Evolutionary conservation across 2,797 vertebrate species (phyloP), one percentile per base, ranked within the genome.

Genomic region (Cyprinodon diabolis): DNA sequence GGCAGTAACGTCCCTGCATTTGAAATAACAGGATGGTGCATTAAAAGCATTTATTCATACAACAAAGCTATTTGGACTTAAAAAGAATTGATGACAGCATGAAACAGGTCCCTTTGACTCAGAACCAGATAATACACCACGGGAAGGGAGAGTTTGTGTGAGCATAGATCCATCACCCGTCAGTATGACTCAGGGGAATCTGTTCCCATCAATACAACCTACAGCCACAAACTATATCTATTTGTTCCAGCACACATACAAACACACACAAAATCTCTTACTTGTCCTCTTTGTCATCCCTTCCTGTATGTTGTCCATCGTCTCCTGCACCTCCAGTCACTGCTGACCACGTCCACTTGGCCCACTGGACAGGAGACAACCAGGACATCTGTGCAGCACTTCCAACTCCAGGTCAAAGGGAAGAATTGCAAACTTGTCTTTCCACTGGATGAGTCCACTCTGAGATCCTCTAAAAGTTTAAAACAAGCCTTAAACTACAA

Each of bases 311-410:
- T 79, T 89, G 89, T 52, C 82, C 94, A 78, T 93, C 93, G 21
- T 91, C 95, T 76, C 84, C 94, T 1, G 74, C 86, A 25, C 78
- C 92, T 57, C 96, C 96, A 15, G 96, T 95, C 82, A 98, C 96
- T 6, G 96, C 96, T n/a, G 96, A 96, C 97, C 97, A 98, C 0
- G 97, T 97, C 97, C 97, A 98, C 73, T 96, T 97, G 77, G 97
- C 97, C 97, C 97, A 98, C 89, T 97, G 96, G 84, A 98, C 95
- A 1, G 97, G 97, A 71, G 97, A 98, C 87, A 97, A 93, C 96
- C 96, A 97, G 48, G 95, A 95, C 96, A 96, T 96, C 84, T 75
- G 86, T 85, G 81, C 77, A 70, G 55, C 70, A 66, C 71, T 68
- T 70, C 81, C 43, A 69, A 67, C 30, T 47, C 73, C 71, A 76